phyloP scores from a whole-genome alignment of 2,888 invertebrate genomes.

The Stenolophus ochropezus region DNA sequence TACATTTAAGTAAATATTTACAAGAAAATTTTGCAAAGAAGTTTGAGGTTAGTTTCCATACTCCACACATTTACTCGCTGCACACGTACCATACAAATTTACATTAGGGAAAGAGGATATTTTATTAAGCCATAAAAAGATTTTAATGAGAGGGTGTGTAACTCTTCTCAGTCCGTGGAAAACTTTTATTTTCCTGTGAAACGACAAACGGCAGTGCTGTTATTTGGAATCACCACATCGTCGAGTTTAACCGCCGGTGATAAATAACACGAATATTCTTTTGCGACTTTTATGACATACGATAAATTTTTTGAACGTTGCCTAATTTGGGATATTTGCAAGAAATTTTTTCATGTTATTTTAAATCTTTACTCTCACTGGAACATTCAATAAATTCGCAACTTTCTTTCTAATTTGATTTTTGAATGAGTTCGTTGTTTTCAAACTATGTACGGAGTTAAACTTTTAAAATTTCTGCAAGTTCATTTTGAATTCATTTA shows the following conservation, averaged over 20 bases:
- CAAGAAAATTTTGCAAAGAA: neutral
- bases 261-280: conserved; percentile 37
- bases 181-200: conserved; percentile 20
- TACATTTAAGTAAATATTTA: conserved; percentile 23
- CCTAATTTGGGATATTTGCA: conserved; percentile 43
- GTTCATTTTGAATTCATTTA: neutral
- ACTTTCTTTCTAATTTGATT: conserved; percentile 9
- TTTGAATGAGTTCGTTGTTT: conserved; percentile 25
- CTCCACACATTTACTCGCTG: neutral
- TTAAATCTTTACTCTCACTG: conserved; percentile 13
- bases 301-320: conserved; percentile 38
- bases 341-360: conserved; percentile 27
- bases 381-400: conserved; percentile 20
- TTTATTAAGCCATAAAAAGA: conserved; percentile 35
- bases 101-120: conserved; percentile 5
- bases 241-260: conserved; percentile 15
- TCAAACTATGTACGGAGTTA: conserved; percentile 22
- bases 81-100: conserved; percentile 20
- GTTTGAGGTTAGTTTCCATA: neutral
- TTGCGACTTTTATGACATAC: conserved; percentile 37
- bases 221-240: conserved; percentile 39
- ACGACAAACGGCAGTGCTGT: conserved; percentile 4
- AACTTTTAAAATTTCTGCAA: conserved; percentile 10
- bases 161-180: conserved; percentile 8
- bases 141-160: conserved; percentile 32